Evolutionary conservation across 2,113 vertebrate species (phyloP), one percentile per base, ranked within the genome.

Genomic region (Perca schrenkii): DNA sequence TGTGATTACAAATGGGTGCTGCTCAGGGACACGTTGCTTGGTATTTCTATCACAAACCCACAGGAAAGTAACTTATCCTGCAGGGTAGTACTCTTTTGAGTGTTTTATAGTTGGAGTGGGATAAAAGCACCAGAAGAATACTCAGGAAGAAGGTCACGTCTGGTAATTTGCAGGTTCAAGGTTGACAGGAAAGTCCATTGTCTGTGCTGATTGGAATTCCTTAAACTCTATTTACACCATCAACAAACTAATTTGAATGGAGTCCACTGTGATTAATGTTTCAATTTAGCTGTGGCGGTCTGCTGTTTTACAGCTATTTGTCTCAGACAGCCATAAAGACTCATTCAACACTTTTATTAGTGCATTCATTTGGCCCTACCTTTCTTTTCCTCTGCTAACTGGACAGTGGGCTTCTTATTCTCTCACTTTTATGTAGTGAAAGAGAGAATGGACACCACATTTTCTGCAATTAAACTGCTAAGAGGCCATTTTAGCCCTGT

Each of bases 401-500:
- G 49, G 12, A 64, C 49, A 52, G 15, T 0, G 40, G 28, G 8
- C 43, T 43, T 68, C 28, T 7, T 25, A 28, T 77, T 77, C 60
- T 61, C 57, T 71, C 54, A 13, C 54, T 67, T 74, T 76, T n/a
- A 61, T 79, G 79, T 46, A 76, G 53, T 43, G 17, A 64, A 56
- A 50, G 60, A 74, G 34, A 54, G 31, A 83, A 66, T 12, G 49
- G 61, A 46, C 61, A 57, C 12, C 53, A 43, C 60, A 21, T 73
- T 8, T 36, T 43, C 69, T 73, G 54, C 80, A 89, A 88, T 83
- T 67, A 87, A 73, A 34, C 56, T 43, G 6, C 34, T 53, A 74
- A 80, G 58, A 86, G 83, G 77, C 83, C 68, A 63, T 93, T 90
- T 84, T 68, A 77, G 67, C 74, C 49, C 57, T 7, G 53, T 83